These are phyloP conservation scores for Cepaea hortensis DNA, from an alignment of 2,888 invertebrate species.

Conservation along the genomic window DNA sequence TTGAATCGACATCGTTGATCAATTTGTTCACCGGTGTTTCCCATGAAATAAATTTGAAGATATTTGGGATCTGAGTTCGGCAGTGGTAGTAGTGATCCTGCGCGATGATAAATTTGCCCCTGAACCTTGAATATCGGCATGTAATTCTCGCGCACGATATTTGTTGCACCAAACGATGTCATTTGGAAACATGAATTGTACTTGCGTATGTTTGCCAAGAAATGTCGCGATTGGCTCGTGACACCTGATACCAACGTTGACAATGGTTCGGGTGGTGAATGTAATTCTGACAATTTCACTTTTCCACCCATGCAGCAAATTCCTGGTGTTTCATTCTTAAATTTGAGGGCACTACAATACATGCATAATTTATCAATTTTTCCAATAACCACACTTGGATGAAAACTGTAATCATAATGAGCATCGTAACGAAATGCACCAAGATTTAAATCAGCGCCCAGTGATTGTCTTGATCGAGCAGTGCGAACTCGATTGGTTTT, in stretches of 20 bases:
- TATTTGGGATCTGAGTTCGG: not conserved
- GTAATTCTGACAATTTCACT: not conserved
- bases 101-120: not conserved
- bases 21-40: not conserved
- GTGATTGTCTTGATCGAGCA: not conserved
- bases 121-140: not conserved
- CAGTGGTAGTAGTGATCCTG: not conserved
- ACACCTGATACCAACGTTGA: not conserved
- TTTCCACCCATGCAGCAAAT: not conserved
- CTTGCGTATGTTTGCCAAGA: not conserved
- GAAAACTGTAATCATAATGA: conserved; percentile 1
- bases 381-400: not conserved
- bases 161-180: not conserved
- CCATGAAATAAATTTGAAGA: conserved; percentile 6
- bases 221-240: no score
- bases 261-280: conserved; percentile 1
- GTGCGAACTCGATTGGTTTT: no score
- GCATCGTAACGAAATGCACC: not conserved
- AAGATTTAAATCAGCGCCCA: not conserved
- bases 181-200: conserved; percentile 11
- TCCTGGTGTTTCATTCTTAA: conserved; percentile 9
- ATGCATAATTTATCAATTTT: not conserved
- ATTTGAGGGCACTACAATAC: not conserved
- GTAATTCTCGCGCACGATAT: conserved; percentile 1
- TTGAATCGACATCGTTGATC: conserved; percentile 1